These are phyloP conservation scores for Papilio helenus DNA, from an alignment of 1,140 invertebrate species.

Conservation along the genomic window DNA sequence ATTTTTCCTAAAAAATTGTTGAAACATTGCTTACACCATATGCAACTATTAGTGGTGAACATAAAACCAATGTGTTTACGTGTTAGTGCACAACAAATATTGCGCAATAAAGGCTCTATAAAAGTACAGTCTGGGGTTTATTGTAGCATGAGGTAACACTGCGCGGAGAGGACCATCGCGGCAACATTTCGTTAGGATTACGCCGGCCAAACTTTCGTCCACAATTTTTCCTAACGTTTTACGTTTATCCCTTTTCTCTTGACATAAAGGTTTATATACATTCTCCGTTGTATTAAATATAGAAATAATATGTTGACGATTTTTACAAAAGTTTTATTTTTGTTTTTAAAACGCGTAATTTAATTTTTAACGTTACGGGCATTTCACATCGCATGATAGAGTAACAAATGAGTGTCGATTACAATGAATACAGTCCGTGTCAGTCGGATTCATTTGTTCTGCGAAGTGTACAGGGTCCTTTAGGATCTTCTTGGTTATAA, in stretches of 20 bases:
- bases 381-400: not conserved
- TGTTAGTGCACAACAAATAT: not conserved
- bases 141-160: not conserved
- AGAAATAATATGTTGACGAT: not conserved
- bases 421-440: not conserved
- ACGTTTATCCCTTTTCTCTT: conserved; percentile 24
- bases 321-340: not conserved
- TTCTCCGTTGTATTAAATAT: not conserved
- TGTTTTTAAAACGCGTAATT: no score
- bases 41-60: not conserved
- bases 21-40: not conserved
- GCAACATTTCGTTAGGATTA: conserved; percentile 29
- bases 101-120: not conserved
- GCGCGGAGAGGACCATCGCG: conserved; percentile 3
- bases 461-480: conserved; percentile 1
- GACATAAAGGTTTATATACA: conserved; percentile 1
- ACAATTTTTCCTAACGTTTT: conserved; percentile 36
- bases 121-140: conserved; percentile 9
- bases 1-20: no score
- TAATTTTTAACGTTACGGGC: not conserved
- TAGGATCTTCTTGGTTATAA: conserved; percentile 25
- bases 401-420: no score
- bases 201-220: conserved; percentile 12
- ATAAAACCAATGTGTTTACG: not conserved
- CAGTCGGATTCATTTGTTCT: not conserved